Base-by-base conservation (phyloP, 2,888 invertebrate species). In the Vesta saturnalis region DNA sequence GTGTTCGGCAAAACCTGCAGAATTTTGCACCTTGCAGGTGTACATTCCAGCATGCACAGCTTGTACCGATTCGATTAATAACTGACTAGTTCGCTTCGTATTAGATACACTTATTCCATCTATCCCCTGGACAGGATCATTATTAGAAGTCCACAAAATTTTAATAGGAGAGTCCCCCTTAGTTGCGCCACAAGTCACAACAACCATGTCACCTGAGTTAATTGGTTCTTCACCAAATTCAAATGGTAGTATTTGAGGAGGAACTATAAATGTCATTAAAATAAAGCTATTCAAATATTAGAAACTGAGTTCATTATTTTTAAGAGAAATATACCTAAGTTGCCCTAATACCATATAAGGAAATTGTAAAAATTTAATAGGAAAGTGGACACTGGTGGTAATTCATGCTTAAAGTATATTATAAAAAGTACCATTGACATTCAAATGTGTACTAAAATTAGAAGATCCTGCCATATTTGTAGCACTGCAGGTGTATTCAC, bases 111-210 rank as follows among this genome's bases (percentile, higher is more conserved):
- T 56, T 21, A 56, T 15, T 5, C 55, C 55, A 15, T 3, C n/a
- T 14, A 4, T 16, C 5, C n/a, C 23, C 74, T 87, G 85, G 82
- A 88, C 49, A 75, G 70, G n/a, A 70, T 86, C 84, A 78, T 89
- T 89, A 80, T 91, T 89, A 80, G 91, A 88, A 77, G 85, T 88
- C 93, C 93, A 93, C 54, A 86, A 85, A 75, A 93, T 90, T 79
- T 88, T 88, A 74, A 93, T 85, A 52, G 93, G 92, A 64, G 88
- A 85, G 83, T 93, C 93, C 72, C 93, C 91, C 81, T 90, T 90
- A 54, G 89, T 87, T 64, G 90, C 89, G 76, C 89, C 89, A 81
- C 91, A 91, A 72, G 88, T 88, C 63, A 90, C 85, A 74, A 89
- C 89, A 65, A 89, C 89, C 87, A 81, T 77, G 61, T 91, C 91